Conservation (phyloP, 2,797 vertebrate species). For the Pangasius djambal region DNA sequence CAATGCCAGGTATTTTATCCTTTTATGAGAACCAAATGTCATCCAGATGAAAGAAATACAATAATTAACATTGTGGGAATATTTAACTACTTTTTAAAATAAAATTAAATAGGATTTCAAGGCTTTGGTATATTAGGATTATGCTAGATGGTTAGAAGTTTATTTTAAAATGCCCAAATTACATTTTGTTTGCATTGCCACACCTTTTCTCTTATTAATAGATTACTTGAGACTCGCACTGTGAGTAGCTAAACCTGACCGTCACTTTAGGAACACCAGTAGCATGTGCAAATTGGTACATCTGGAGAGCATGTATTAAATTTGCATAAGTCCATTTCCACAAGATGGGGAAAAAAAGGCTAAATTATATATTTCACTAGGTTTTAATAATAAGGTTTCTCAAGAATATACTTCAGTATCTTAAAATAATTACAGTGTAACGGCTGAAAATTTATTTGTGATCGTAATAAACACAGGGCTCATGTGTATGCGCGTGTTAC, state of each 20-base stretch:
- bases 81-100: not conserved
- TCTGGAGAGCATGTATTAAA: not conserved
- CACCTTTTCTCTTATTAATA: not conserved
- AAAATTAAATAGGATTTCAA: not conserved
- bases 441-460: not conserved
- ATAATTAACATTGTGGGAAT: not conserved
- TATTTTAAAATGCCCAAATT: not conserved
- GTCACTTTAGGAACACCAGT: not conserved
- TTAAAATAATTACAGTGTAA: not conserved
- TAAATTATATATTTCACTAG: not conserved
- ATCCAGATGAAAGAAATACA: not conserved
- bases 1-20: not conserved
- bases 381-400: not conserved
- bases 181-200: not conserved
- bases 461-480: not conserved
- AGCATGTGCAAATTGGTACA: not conserved
- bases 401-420: not conserved
- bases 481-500: constrained; percentile 66
- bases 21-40: not conserved
- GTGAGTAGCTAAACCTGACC: not conserved
- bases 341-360: not conserved
- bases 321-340: not conserved
- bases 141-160: not conserved
- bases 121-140: not conserved
- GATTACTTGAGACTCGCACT: not conserved